Evolutionary conservation across 2,888 invertebrate genomes (phyloP), one percentile per base, ranked within the genome.

Genomic region (Hirtodrosophila confusa): DNA sequence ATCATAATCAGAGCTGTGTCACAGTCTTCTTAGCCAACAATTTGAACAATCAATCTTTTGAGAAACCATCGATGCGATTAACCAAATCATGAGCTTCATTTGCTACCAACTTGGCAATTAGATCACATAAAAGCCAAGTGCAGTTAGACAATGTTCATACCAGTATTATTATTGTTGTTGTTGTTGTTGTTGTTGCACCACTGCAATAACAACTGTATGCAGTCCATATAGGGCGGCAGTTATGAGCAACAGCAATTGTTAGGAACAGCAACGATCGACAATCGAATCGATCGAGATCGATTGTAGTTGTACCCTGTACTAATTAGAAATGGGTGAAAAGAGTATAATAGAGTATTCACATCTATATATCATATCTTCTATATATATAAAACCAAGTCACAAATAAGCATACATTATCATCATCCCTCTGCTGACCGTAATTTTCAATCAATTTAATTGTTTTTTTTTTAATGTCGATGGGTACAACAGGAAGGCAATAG

Each of bases 201-300:
- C 11, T 17, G 40, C 24, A 39, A 29, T 58, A 76, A 71, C 74
- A 76, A 74, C 76, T 73, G 73, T 71, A 29, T 61, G 29, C 35
- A 24, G 44, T 11, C 74, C 74, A 75, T 76, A 70, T 74, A 70
- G 55, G 72, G 74, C 43, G 29, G 3, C 39, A 74, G 74, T 76
- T 74, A 74, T 74, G 74, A 76, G 60, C 74, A 74, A 39, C 56
- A 64, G 43, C 56, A 37, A 33, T 41, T 6, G 31, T 31, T 31
- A 49, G 51, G 41, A 65, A 44, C 45, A 41, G 8, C 36, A 47
- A 23, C n/a, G 12, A 37, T n/a, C 36, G 24, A 24, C 24, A 50
- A 61, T 35, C 29, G 1, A 31, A 8, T 1, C 40, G 33, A 27
- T 35, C 57, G 33, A 35, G 29, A 37, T 33, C 41, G 49, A 66